Base-by-base conservation (phyloP, 2,113 vertebrate genomes). In the Gnathonemus echidnorhynchus region DNA sequence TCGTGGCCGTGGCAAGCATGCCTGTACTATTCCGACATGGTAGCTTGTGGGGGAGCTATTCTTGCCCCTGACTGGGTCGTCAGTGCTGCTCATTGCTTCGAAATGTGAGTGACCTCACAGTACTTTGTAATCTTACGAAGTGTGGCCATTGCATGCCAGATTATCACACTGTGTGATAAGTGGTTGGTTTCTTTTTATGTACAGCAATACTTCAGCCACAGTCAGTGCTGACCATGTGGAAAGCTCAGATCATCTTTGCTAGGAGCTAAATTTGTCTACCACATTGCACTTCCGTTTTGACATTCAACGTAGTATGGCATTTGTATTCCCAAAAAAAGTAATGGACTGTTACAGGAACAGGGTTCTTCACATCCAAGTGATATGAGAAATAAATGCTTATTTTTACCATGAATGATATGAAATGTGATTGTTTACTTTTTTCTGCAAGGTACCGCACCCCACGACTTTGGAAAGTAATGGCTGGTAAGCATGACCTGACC, bases 31-130 rank as follows among this genome's bases (percentile, higher is more conserved):
- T 35, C 74, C 6, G 42, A 92, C 50, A 92, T 90, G 88, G 77
- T 94, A 0, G 93, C 92, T 27, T 96, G 96, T 2, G 95, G 96
- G 0, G 95, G 95, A 0, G 93, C 96, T 24, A 48, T 96, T 90
- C 88, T 96, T 17, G 5, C 53, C 5, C 92, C 87, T 0, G 1
- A 24, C 35, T 96, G 95, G 95, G 90, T 96, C 1, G 0, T 95
- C 58, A 94, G 95, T 17, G 95, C 95, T 0, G 88, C 93, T 0
- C 96, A 96, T 92, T 96, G 95, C 92, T 96, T 96, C 83, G 85
- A 21, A 77, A 93, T 93, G 95, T 96, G 52, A 89, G 39, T 74
- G 3, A 5, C 35, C 42, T 35, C 15, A 53, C 89, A 66, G 62
- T 31, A 13, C 8, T 66, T 11, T 66, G n/a, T 13, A 13, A 70